Conservation (phyloP, 2,888 invertebrate genomes). For the Tenthredo livida region DNA sequence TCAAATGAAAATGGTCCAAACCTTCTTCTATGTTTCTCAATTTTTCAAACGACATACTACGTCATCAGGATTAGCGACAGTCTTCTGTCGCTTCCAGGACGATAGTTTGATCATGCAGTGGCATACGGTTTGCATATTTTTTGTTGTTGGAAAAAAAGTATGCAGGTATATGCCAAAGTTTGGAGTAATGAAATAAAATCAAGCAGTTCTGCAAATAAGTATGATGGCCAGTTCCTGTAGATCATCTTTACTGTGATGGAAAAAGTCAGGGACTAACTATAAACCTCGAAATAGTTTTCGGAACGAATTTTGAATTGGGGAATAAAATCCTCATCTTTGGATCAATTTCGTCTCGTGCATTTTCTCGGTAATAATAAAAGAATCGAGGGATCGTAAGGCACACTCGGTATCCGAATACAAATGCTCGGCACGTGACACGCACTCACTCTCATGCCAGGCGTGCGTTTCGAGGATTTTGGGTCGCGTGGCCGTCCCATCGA, state of each 20-base stretch:
- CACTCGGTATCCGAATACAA: constrained; percentile 50
- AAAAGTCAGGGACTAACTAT: not conserved
- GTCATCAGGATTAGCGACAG: not conserved
- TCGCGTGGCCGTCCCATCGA: constrained; percentile 42
- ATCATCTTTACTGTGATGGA: not conserved
- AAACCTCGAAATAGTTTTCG: not conserved
- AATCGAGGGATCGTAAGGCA: constrained; percentile 53
- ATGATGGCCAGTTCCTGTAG: not conserved
- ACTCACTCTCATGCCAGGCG: constrained; percentile 30
- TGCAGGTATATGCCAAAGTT: no score
- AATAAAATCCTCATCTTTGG: constrained; percentile 40
- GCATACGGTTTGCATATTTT: not conserved
- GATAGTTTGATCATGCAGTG: no score
- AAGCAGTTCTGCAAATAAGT: not conserved
- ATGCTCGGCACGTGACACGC: constrained; percentile 38
- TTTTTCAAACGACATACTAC: not conserved
- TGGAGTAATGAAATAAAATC: not conserved
- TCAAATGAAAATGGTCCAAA: not conserved
- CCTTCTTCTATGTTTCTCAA: not conserved
- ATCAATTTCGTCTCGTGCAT: constrained; percentile 36
- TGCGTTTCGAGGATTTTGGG: constrained; percentile 8
- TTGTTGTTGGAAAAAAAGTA: no score
- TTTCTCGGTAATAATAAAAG: constrained; percentile 38
- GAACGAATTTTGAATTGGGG: not conserved
- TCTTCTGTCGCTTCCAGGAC: not conserved